Conservation (phyloP, 2,888 invertebrate species). For the Drosophila mettleri region DNA sequence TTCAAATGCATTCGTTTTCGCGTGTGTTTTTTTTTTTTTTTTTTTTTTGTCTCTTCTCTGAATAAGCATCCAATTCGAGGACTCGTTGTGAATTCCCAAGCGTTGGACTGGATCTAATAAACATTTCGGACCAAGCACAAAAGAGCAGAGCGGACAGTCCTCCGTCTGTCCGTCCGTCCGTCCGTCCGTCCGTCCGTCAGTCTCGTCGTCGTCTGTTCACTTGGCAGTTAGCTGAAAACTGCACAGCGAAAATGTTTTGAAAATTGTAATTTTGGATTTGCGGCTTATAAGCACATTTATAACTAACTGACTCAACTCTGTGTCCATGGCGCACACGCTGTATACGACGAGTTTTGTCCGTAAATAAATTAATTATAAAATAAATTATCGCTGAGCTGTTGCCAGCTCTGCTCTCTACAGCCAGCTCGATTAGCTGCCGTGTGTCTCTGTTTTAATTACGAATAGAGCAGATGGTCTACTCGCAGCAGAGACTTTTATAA, state of each 20-base stretch:
- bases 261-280: slow-evolving; percentile 69
- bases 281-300: slow-evolving; percentile 76
- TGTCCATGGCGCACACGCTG: slow-evolving; percentile 15
- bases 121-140: slow-evolving; percentile 39
- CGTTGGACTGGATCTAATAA: slow-evolving; percentile 28
- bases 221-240: slow-evolving; percentile 38
- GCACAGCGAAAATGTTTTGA: slow-evolving; percentile 39
- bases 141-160: slow-evolving; percentile 6
- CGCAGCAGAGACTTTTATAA: neutral
- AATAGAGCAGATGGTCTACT: neutral
- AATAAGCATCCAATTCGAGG: slow-evolving; percentile 6
- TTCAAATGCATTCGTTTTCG: slow-evolving; percentile 56
- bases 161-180: slow-evolving; percentile 11
- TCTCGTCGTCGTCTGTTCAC: neutral
- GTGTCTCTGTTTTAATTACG: neutral
- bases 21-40: slow-evolving; percentile 10
- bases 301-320: slow-evolving; percentile 72
- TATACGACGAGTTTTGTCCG: slow-evolving; percentile 35
- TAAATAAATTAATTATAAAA: slow-evolving; percentile 57
- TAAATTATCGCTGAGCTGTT: neutral
- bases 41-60: neutral
- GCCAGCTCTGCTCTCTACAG: neutral
- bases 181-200: neutral
- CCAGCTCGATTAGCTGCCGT: neutral
- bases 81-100: slow-evolving; percentile 5